Evolutionary conservation across 2,113 vertebrate species (phyloP).

Genomic region (Phoenicopterus ruber): DNA sequence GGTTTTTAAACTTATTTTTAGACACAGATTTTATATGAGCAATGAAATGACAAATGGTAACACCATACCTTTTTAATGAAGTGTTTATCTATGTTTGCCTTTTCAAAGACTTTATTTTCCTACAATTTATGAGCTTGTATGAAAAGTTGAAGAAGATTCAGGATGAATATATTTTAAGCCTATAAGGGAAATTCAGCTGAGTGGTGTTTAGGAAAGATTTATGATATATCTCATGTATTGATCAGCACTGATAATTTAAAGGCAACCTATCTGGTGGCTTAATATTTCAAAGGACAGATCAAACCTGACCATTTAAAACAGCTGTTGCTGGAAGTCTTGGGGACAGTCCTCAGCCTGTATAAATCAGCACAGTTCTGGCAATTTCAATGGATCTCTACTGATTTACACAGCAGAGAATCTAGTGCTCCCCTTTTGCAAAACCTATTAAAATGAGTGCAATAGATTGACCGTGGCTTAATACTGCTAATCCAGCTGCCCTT

Average conservation of each 20-base stretch:
- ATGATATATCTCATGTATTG: background rate
- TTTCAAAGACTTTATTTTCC: background rate
- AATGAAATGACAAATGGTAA: background rate
- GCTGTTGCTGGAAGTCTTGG: background rate
- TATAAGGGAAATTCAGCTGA: background rate
- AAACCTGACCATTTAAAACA: background rate
- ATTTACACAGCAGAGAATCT: background rate
- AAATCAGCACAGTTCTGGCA: conserved; percentile 2
- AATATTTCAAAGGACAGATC: background rate
- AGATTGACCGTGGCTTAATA: conserved; percentile 1
- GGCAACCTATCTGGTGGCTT: background rate
- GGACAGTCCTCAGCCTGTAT: background rate
- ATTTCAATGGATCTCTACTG: background rate
- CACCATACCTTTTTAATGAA: background rate
- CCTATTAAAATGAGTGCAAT: conserved; percentile 18
- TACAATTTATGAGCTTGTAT: background rate
- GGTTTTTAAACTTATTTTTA: background rate
- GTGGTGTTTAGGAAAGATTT: background rate
- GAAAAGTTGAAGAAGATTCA: background rate
- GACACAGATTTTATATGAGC: background rate
- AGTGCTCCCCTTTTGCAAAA: background rate
- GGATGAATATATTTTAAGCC: background rate
- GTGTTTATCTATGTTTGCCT: background rate
- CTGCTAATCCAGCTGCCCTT: conserved; percentile 9
- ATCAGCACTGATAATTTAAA: background rate